Percentiles rank a stretch among this genome's conserved stretches.
These are phyloP conservation scores for Capromys pilorides DNA, from an alignment of 2,797 vertebrate genomes.

Conservation along the genomic window DNA sequence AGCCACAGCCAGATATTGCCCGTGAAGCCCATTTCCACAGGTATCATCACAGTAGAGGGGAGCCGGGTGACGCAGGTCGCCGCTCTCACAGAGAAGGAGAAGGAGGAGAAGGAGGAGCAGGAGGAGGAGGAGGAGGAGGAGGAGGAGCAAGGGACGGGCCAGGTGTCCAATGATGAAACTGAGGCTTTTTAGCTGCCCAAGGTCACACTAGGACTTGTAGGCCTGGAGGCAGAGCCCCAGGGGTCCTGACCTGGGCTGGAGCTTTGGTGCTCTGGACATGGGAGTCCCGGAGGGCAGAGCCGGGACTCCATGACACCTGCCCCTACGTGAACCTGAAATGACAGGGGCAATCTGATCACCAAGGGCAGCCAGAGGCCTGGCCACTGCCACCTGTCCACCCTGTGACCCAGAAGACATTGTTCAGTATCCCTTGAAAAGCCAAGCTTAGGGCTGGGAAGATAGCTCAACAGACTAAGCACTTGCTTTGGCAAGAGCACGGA, in stretches of 20 bases:
- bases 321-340: background rate
- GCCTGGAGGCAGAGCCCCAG: accelerated
- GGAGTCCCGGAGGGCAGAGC: background rate
- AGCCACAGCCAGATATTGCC: background rate
- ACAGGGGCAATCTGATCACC: background rate
- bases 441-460: background rate
- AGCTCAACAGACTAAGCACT: no score
- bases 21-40: background rate
- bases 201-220: background rate
- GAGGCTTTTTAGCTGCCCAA: background rate
- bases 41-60: background rate
- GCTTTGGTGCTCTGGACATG: background rate
- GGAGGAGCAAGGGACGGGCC: background rate
- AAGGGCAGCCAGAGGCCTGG: background rate
- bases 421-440: background rate
- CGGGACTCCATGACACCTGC: background rate
- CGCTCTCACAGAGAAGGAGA: accelerated
- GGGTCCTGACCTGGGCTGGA: background rate
- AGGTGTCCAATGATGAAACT: background rate
- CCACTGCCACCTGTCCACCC: background rate
- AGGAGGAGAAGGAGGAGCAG: no score
- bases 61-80: background rate
- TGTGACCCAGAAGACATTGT: background rate
- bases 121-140: background rate
- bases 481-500: no score